Base-by-base conservation (phyloP, 1,140 invertebrate species). In the Babylonia areolata region DNA sequence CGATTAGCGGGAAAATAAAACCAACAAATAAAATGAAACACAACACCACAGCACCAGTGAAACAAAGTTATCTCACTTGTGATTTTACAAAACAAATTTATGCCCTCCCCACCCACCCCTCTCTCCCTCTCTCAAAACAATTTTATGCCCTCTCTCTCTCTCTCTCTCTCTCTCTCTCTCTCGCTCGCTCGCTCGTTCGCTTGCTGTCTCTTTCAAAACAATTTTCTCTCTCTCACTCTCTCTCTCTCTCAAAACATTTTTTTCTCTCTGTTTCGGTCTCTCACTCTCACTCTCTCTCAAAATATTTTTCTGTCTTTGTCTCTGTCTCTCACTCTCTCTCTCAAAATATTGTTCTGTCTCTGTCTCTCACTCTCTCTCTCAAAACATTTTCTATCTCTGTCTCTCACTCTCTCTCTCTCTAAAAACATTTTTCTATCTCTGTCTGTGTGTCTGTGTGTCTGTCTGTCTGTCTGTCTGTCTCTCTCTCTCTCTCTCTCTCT, bases 251-350 rank as follows among this genome's bases (percentile, higher is more conserved):
- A 37, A 1, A 37, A 15, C 35, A 15, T 39, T 11, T 39, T 39
- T 39, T 33, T 39, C 35, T 78, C 1, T 78, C 35, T 78, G 20
- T 78, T n/a, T 78, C 40, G 17, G 11, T 39, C 9, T 78, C 39
- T 39, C 75, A 35, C 75, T 78, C 75, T 42, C 39, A 35, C 39
- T 78, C 75, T 37, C 75, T n/a, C n/a, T n/a, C n/a, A n/a, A n/a
- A n/a, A n/a, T n/a, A n/a, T 78, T 37, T 37, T 37, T 39, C 39
- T 78, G 17, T 78, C 35, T 42, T 33, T 78, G 17, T 78, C 75
- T 42, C 33, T 78, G n/a, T 28, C 35, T 78, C 35, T 17, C 20
- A 9, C 39, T 39, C 39, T 37, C 28, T 37, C 15, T 37, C 15
- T 78, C 17, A 9, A 6, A 28, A 6, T 31, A 3, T 6, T 73